A percentile compares a stretch with the other conserved stretches of the same genome.
Evolutionary conservation across 2,797 vertebrate genomes (phyloP).

Genomic region (Hypotaenidia okinawae): DNA sequence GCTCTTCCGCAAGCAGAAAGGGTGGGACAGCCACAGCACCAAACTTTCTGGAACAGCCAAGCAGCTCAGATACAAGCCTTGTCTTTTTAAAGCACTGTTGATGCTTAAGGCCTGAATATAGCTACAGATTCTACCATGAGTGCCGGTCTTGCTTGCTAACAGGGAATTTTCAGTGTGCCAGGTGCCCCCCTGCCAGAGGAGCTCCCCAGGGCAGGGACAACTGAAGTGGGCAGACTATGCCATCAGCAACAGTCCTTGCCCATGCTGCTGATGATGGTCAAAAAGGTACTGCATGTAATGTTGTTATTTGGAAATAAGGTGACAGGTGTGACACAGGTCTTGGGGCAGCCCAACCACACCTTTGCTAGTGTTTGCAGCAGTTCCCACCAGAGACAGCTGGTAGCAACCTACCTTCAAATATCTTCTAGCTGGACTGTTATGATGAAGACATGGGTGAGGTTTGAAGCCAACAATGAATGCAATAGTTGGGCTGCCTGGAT

Average conservation of each 20-base stretch:
- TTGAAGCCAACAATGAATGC: background rate
- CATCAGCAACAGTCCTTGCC: accelerated
- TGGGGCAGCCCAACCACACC: background rate
- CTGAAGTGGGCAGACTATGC: background rate
- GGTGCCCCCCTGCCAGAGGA: background rate
- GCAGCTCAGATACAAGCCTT: background rate
- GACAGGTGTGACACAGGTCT: background rate
- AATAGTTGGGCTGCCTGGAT: background rate
- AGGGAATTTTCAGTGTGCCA: background rate
- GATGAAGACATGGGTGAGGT: background rate
- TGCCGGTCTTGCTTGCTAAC: background rate
- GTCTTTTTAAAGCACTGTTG: accelerated
- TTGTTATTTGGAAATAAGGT: background rate
- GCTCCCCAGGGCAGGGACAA: accelerated
- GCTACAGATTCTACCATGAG: background rate
- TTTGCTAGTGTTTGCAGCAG: background rate
- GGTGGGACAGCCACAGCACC: background rate
- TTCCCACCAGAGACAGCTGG: background rate
- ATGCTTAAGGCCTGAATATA: background rate
- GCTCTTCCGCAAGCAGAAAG: background rate
- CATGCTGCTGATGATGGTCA: background rate
- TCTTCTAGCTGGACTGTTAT: background rate
- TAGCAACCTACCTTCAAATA: background rate
- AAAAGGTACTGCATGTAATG: background rate
- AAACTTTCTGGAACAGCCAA: background rate